These are phyloP conservation scores for Melanostigma gelatinosum DNA, from an alignment of 2,113 vertebrate genomes.

Conservation along the genomic window DNA sequence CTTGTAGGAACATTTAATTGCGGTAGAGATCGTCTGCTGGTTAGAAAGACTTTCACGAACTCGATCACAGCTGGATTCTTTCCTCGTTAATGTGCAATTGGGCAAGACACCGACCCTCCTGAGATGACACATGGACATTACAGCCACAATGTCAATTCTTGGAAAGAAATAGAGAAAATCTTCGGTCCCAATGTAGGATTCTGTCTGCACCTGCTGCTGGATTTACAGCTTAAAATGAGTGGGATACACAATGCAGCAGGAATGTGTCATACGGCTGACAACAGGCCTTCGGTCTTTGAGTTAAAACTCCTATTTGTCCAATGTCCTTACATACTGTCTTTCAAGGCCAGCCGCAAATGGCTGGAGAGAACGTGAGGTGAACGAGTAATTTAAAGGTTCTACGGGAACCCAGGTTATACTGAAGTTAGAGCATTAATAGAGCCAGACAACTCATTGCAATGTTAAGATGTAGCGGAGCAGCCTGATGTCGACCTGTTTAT, in stretches of 20 bases:
- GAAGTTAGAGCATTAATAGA: neutral
- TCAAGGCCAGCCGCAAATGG: conserved; percentile 28
- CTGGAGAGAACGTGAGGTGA: neutral
- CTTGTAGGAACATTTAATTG: neutral
- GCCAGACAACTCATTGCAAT: too few relatives aligned
- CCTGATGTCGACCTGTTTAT: too few relatives aligned
- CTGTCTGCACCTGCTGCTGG: neutral
- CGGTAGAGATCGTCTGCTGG: neutral
- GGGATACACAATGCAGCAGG: neutral
- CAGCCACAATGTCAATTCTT: neutral
- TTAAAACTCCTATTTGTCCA: conserved; percentile 1
- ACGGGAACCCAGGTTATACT: neutral
- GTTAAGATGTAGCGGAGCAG: too few relatives aligned
- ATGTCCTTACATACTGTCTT: neutral
- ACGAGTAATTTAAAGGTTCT: conserved; percentile 23
- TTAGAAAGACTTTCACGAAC: neutral
- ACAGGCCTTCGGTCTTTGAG: conserved; percentile 2
- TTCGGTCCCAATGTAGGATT: neutral
- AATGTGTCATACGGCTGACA: neutral
- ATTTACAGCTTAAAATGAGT: conserved; percentile 35
- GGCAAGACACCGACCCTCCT: neutral
- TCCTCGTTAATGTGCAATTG: conserved; percentile 26
- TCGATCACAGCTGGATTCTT: neutral
- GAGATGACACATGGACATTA: conserved; percentile 9
- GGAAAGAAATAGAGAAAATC: too few relatives aligned